Conservation (phyloP, 2,797 vertebrate genomes). For the Darevskia nairensis region DNA sequence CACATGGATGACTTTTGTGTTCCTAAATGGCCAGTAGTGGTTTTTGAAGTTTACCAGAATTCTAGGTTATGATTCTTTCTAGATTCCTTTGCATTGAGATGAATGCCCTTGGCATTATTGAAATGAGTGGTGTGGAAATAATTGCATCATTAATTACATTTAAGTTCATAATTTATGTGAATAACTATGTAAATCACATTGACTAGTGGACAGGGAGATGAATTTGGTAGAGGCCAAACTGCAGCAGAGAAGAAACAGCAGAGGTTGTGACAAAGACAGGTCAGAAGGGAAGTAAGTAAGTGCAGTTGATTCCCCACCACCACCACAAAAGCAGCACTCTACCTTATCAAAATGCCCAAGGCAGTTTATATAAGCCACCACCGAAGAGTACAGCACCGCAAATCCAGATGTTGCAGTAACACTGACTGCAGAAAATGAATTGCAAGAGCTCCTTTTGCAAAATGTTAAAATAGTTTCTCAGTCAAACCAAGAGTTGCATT, state of each 20-base stretch:
- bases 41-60: background rate
- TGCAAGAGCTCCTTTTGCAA: background rate
- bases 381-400: background rate
- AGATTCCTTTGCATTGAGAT: no score
- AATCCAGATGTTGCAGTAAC: background rate
- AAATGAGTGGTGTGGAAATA: no score
- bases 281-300: no score
- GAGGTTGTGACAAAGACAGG: no score
- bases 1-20: background rate
- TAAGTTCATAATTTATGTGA: no score
- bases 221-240: no score
- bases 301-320: background rate
- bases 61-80: background rate
- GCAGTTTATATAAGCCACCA: background rate
- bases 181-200: no score
- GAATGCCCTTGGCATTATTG: no score
- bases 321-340: background rate
- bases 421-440: background rate
- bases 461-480: background rate
- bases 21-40: background rate
- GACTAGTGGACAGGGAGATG: no score
- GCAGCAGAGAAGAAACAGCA: no score
- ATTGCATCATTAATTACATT: no score
- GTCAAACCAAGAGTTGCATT: background rate
- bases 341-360: background rate